Evolutionary conservation across 2,797 vertebrate genomes (phyloP).

Genomic region (Siniperca scherzeri): DNA sequence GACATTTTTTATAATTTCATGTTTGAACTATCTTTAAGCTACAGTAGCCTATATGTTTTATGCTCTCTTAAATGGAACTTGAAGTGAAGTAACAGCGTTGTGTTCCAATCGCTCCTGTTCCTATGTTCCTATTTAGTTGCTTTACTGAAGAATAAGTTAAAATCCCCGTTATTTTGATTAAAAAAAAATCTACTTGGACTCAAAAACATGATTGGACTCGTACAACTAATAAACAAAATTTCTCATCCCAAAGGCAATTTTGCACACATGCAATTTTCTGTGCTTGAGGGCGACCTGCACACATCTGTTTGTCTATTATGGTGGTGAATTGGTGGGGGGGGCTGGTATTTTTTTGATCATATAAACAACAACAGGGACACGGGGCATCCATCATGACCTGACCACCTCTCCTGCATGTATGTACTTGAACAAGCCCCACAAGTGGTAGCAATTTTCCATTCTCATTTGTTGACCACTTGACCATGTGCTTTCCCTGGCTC

Average conservation of each 20-base stretch:
- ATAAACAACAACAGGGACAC: constrained; percentile 78
- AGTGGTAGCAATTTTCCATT: constrained; percentile 89
- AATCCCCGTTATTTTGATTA: constrained; percentile 61
- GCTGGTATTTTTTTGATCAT: constrained; percentile 76
- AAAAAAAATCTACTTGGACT: constrained; percentile 59
- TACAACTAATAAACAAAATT: constrained; percentile 74
- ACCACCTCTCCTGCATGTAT: constrained; percentile 75
- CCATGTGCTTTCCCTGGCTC: constrained; percentile 82
- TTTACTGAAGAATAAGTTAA: constrained; percentile 60
- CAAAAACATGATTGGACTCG: constrained; percentile 70
- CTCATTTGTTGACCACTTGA: constrained; percentile 91
- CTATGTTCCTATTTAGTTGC: constrained; percentile 29
- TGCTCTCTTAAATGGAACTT: background rate
- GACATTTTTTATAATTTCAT: constrained; percentile 13
- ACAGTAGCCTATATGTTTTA: background rate
- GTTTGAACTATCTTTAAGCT: background rate
- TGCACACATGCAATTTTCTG: constrained; percentile 76
- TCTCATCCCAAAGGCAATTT: constrained; percentile 77
- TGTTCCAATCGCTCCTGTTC: background rate
- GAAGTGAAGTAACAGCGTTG: background rate
- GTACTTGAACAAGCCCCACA: constrained; percentile 81
- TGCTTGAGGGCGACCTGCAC: constrained; percentile 55
- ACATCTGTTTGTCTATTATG: constrained; percentile 74
- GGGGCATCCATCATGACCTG: constrained; percentile 82
- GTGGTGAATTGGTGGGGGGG: constrained; percentile 38